phyloP scores from a whole-genome alignment of 2,888 invertebrate species.

The Mystacides longicornis region DNA sequence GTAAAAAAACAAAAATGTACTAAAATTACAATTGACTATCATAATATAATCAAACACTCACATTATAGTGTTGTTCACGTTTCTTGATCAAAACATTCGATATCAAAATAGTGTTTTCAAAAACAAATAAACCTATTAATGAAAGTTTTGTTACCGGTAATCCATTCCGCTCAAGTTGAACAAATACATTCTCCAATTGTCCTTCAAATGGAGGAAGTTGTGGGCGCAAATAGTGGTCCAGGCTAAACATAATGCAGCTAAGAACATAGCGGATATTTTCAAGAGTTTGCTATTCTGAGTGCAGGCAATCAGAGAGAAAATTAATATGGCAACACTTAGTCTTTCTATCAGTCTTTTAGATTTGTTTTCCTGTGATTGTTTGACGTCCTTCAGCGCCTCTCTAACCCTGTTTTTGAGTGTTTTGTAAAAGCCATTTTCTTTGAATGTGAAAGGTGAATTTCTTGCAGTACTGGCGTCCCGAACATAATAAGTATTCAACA shows the following conservation, averaged over 20 bases:
- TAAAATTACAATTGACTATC: too few relatives aligned
- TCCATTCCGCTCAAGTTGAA: slow-evolving; percentile 64
- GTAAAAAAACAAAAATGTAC: too few relatives aligned
- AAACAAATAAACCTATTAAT: too few relatives aligned
- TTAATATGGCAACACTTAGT: slow-evolving; percentile 24
- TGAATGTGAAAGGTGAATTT: slow-evolving; percentile 65
- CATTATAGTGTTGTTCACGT: too few relatives aligned
- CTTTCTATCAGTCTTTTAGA: slow-evolving; percentile 38
- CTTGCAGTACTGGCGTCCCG: slow-evolving; percentile 55
- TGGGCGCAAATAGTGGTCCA: slow-evolving; percentile 59
- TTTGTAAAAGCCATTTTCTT: slow-evolving; percentile 66
- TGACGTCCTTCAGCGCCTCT: slow-evolving; percentile 49
- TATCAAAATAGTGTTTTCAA: too few relatives aligned
- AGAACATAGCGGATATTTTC: slow-evolving; percentile 33
- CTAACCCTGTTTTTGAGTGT: slow-evolving; percentile 55
- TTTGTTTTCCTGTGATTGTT: slow-evolving; percentile 34
- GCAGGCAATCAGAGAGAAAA: slow-evolving; percentile 5
- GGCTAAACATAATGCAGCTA: slow-evolving; percentile 51
- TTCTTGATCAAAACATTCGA: too few relatives aligned
- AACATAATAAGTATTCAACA: slow-evolving; percentile 57
- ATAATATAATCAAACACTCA: too few relatives aligned
- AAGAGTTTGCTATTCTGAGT: slow-evolving; percentile 30
- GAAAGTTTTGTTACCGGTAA: slow-evolving; percentile 41
- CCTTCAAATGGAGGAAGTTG: slow-evolving; percentile 69
- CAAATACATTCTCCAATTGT: slow-evolving; percentile 72